Base-by-base conservation (phyloP, 2,888 invertebrate genomes). In the Perizoma affinitatum region DNA sequence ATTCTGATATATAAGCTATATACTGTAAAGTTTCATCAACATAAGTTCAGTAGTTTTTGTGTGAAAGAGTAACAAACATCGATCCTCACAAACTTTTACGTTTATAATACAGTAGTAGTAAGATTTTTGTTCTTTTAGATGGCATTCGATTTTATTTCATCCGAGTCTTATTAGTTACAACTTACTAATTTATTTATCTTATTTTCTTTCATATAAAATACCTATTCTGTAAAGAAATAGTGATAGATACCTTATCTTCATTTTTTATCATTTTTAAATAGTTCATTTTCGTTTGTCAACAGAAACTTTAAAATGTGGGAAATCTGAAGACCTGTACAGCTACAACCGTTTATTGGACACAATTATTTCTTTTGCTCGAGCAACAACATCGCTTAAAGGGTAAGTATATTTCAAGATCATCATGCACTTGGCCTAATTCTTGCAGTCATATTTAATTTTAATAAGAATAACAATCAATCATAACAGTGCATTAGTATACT, bases 391-490 rank as follows among this genome's bases (percentile, higher is more conserved):
- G 72, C 78, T 80, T 78, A 79, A 83, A 74, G 83, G 81, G 86
- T 83, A 82, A 80, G 80, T 84, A 84, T 84, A 69, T 86, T 81
- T 87, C 84, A 86, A 87, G 87, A 84, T 71, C 80, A 73, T 67
- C 71, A 64, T 66, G 82, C 64, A 85, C 90, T 89, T 91, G 90
- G 87, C 90, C 89, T 84, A 82, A 76, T 84, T 87, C 74, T 73
- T 70, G 61, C 62, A 80, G 74, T 83, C 83, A 85, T 87, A 88
- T 86, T 83, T 82, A 22, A 22, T 22, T 22, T 22, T 22, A 22
- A 83, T 83, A 84, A 82, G 77, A 83, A 76, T 78, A 74, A 78
- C 76, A 64, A 88, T 90, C 86, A 84, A 87, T 90, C 89, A 90
- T 88, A 86, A 79, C 64, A 75, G 74, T 73, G 75, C 71, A 69